Evolutionary conservation across 2,797 vertebrate genomes (phyloP), one percentile per base, ranked within the genome.

Genomic region (Acridotheres tristis): DNA sequence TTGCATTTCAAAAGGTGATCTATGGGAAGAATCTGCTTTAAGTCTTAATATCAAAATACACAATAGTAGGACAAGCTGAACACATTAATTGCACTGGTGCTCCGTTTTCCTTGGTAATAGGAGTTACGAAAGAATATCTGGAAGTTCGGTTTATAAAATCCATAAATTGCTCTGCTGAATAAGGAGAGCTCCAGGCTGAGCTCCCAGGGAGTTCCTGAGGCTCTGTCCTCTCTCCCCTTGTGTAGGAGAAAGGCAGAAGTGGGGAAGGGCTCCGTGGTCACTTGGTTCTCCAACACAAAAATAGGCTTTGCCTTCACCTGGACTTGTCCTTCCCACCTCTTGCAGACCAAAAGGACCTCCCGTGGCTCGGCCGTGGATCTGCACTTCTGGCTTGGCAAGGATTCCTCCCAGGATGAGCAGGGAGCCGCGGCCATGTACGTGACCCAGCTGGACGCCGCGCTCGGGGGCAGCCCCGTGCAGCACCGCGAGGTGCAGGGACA

Each of bases 381-480:
- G 92, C 99, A 99, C 95, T 99, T 98, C 97, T 99, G 99, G 99
- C 98, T 99, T 5, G 99, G 99, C 16, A 98, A 91, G 27, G 54
- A 97, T 11, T 99, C 98, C 15, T 98, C 98, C 3, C 98, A 98
- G 97, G 99, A 99, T 2, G 99, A 99, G 90, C 99, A 99, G 62
- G 99, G 98, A 0, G 98, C 98, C 0, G 99, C 98, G 0, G 99
- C 99, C 76, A 88, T 99, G 94, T 99, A 97, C 1, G 97, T 98
- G 57, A 98, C 98, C 51, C 98, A 99, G 97, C 91, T 99, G 97
- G 99, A 99, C 7, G 97, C 97, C 3, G 81, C 92, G 1, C 96
- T 99, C 19, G 97, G 98, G 0, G 98, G 99, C 13, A 98, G 89
- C 85, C 98, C 99, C 0, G 97, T 99, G 62, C 99, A 99, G 97